A percentile compares a stretch with the other conserved stretches of the same genome.
These are phyloP conservation scores for Oryzias dopingdopingensis DNA, from an alignment of 2,797 vertebrate species.

Conservation along the genomic window DNA sequence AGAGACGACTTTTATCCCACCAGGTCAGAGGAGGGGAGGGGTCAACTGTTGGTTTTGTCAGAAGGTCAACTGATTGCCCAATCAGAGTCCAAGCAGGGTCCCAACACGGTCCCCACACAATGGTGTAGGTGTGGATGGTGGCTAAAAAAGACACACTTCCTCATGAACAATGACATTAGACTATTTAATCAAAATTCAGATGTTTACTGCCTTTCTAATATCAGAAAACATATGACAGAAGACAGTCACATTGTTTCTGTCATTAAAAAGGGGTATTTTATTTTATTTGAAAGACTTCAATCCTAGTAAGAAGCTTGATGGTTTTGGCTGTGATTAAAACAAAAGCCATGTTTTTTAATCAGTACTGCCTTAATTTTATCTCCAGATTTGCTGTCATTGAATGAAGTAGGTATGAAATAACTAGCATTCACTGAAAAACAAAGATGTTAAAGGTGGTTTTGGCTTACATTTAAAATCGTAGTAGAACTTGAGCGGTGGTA, in stretches of 20 bases:
- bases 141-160: constrained; percentile 70
- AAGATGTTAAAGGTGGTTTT: no score
- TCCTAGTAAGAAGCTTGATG: no score
- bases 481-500: constrained; percentile 97
- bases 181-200: not conserved
- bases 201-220: no score
- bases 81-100: constrained; percentile 98
- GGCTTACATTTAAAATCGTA: constrained; percentile 94
- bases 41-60: constrained; percentile 92
- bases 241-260: no score
- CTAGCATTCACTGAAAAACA: no score
- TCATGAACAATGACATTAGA: not conserved
- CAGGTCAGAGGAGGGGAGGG: constrained; percentile 90
- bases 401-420: no score
- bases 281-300: no score
- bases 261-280: no score
- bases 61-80: constrained; percentile 92
- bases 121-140: constrained; percentile 91
- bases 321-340: no score
- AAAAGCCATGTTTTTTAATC: no score
- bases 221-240: not conserved
- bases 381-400: no score
- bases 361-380: no score
- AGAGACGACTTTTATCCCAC: constrained; percentile 98
- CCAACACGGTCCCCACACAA: constrained; percentile 99